Conservation (phyloP, 2,797 vertebrate genomes). For the Diplodus sargus region DNA sequence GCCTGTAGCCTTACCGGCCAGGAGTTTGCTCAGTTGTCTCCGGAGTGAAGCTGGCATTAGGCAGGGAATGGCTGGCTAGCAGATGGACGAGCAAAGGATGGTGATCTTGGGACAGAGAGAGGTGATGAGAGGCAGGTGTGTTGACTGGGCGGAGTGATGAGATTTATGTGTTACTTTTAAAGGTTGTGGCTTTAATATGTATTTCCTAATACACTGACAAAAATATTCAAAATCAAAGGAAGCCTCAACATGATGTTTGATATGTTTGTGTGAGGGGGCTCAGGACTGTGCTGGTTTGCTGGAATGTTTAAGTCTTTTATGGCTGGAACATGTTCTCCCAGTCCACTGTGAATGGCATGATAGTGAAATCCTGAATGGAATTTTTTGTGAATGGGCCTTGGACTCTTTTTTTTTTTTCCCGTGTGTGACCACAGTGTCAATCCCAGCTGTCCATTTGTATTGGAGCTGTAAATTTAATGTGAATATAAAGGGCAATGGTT, state of each 20-base stretch:
- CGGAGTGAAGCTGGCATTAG: too few species aligned
- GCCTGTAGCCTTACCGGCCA: too few species aligned
- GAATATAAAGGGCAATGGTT: conserved; percentile 54
- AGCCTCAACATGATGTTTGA: not conserved
- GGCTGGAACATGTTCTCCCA: not conserved
- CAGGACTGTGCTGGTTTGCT: not conserved
- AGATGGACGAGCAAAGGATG: too few species aligned
- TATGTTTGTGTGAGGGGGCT: not conserved
- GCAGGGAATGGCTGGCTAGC: too few species aligned
- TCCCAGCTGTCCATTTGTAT: conserved; percentile 61
- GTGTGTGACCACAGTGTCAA: conserved; percentile 32
- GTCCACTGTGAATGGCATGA: not conserved
- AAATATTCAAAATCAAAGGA: not conserved
- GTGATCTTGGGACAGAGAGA: too few species aligned
- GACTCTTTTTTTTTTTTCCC: conserved; percentile 16
- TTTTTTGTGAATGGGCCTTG: conserved; percentile 72
- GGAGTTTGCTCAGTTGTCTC: too few species aligned
- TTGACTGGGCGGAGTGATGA: too few species aligned
- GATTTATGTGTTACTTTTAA: not conserved
- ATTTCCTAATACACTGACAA: not conserved
- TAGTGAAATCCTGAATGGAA: conserved; percentile 45
- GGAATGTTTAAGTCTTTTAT: not conserved
- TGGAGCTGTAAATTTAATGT: conserved; percentile 61
- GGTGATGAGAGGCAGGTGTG: too few species aligned
- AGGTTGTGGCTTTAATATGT: not conserved